Percentiles rank a stretch among this genome's conserved stretches.
Conservation (phyloP, 2,888 invertebrate species). For the Listrodromus nycthemerus region DNA sequence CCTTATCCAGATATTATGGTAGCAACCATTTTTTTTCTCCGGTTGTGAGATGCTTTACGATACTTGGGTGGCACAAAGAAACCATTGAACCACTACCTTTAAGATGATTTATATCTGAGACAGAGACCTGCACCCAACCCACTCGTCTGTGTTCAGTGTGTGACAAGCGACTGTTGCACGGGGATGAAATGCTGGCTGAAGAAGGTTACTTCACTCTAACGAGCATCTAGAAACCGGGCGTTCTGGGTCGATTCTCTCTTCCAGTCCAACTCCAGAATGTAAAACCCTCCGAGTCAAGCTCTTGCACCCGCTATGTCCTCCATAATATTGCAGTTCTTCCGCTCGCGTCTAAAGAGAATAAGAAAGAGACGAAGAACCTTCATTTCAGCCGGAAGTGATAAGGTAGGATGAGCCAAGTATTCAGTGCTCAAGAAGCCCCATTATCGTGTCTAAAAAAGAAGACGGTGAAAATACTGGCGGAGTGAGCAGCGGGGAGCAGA, state of each 20-base stretch:
- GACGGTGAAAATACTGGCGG: background rate
- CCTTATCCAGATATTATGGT: no score
- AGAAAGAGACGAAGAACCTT: conserved; percentile 16
- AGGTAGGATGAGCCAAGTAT: conserved; percentile 6
- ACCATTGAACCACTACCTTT: background rate
- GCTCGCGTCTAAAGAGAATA: conserved; percentile 1
- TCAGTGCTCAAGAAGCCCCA: conserved; percentile 33
- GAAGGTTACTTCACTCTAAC: conserved; percentile 40
- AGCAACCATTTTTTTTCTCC: no score
- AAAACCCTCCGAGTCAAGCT: background rate
- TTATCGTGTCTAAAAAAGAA: conserved; percentile 33
- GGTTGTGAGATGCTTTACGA: background rate
- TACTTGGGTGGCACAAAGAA: background rate
- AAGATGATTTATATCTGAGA: background rate
- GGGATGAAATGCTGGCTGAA: conserved; percentile 23
- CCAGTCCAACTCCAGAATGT: conserved; percentile 9
- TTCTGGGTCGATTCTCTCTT: conserved; percentile 12
- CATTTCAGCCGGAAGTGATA: conserved; percentile 38
- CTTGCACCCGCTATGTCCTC: conserved; percentile 7
- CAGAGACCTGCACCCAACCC: background rate
- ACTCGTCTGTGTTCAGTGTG: background rate
- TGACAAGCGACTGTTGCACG: conserved; percentile 8
- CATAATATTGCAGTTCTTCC: conserved; percentile 32
- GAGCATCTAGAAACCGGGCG: conserved; percentile 11
- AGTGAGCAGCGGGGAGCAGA: background rate